Conservation (phyloP, 2,113 vertebrate genomes). For the Neogobius melanostomus region DNA sequence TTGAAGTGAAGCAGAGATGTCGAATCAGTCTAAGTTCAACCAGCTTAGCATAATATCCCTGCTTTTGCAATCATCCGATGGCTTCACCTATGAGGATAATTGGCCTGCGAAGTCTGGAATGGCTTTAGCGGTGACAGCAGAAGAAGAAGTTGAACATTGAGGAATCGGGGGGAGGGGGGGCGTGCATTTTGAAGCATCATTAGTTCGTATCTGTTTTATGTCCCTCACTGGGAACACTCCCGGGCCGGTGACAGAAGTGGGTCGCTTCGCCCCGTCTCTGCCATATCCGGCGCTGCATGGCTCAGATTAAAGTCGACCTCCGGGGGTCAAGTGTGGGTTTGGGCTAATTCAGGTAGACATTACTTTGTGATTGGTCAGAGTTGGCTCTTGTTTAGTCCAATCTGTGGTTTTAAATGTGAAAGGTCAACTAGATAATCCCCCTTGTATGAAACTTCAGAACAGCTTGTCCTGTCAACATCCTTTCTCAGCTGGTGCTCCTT, state of each 20-base stretch:
- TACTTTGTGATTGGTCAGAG: slow-evolving; percentile 63
- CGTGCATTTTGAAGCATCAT: slow-evolving; percentile 67
- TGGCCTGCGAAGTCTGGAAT: slow-evolving; percentile 62
- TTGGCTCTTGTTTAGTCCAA: slow-evolving; percentile 39
- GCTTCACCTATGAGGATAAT: slow-evolving; percentile 69
- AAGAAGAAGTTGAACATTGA: slow-evolving; percentile 4
- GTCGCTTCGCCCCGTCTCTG: slow-evolving; percentile 54
- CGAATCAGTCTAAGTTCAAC: slow-evolving; percentile 63
- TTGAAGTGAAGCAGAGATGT: slow-evolving; percentile 75
- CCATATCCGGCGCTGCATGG: slow-evolving; percentile 69
- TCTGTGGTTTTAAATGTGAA: slow-evolving; percentile 48
- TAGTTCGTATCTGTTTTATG: slow-evolving; percentile 71
- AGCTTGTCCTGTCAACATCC: slow-evolving; percentile 23
- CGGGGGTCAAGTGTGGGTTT: slow-evolving; percentile 74
- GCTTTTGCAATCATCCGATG: slow-evolving; percentile 70
- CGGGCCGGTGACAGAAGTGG: slow-evolving; percentile 62
- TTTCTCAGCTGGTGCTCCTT: background rate
- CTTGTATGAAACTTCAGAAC: slow-evolving; percentile 60
- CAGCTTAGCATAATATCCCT: slow-evolving; percentile 72
- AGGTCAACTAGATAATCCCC: slow-evolving; percentile 73
- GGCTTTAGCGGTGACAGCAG: slow-evolving; percentile 33
- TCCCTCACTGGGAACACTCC: slow-evolving; percentile 51
- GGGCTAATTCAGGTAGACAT: slow-evolving; percentile 70
- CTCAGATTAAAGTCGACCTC: slow-evolving; percentile 68
- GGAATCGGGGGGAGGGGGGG: slow-evolving; percentile 30